Percentiles rank a stretch among this genome's conserved stretches.
Evolutionary conservation across 2,888 invertebrate genomes (phyloP).

Genomic region (Chymomyza amoena): DNA sequence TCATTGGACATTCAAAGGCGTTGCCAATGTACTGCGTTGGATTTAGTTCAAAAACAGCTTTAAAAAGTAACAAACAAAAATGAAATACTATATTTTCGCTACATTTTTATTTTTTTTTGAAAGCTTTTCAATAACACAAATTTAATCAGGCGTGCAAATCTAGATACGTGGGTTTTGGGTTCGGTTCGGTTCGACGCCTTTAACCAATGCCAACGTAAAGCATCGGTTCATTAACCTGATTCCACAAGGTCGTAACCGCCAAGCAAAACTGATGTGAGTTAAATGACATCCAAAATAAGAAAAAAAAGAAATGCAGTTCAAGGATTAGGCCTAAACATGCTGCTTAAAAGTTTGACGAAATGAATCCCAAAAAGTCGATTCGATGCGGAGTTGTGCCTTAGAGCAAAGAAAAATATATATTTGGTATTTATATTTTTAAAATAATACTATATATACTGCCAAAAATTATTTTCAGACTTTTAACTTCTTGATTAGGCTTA

Average conservation of each 20-base stretch:
- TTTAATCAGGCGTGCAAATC: not conserved
- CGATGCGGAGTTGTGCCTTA: too few relatives aligned
- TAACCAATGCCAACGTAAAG: not conserved
- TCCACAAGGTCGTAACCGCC: not conserved
- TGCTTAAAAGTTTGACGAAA: too few relatives aligned
- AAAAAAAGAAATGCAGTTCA: not conserved
- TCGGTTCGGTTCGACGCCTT: not conserved
- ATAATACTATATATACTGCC: too few relatives aligned
- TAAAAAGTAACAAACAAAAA: not conserved
- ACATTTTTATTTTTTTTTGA: not conserved
- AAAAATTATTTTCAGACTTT: too few relatives aligned
- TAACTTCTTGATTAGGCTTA: too few relatives aligned
- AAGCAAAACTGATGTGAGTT: not conserved
- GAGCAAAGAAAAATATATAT: too few relatives aligned
- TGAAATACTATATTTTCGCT: not conserved
- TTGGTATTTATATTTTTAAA: too few relatives aligned
- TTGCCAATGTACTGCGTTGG: constrained; percentile 46
- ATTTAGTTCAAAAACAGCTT: constrained; percentile 22
- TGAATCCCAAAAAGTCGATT: too few relatives aligned
- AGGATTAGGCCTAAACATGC: not conserved
- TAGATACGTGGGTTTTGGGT: not conserved
- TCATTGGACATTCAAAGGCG: constrained; percentile 59
- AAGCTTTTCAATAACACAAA: not conserved
- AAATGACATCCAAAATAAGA: not conserved
- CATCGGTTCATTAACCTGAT: not conserved